Percentiles rank a stretch among this genome's conserved stretches.
Evolutionary conservation across 2,113 vertebrate species (phyloP).

Genomic region (Calidris pygmaea): DNA sequence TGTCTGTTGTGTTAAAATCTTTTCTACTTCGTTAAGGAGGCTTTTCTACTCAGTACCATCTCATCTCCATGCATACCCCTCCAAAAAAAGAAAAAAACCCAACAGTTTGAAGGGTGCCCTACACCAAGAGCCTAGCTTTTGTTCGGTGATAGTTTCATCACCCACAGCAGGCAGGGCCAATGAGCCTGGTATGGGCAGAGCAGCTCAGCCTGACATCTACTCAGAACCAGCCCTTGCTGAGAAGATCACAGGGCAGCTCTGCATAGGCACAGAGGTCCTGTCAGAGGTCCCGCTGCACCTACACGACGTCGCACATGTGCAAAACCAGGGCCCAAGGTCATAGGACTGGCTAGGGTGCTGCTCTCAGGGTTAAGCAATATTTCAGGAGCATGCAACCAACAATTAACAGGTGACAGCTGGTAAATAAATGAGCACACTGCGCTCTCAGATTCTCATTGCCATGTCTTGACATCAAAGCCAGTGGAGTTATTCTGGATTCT

Average conservation of each 20-base stretch:
- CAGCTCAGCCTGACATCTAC: not conserved
- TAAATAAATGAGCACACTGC: not conserved
- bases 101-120: not conserved
- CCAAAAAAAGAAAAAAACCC: rapidly evolving
- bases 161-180: not conserved
- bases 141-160: rapidly evolving
- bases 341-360: not conserved
- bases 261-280: not conserved
- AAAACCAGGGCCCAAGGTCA: not conserved
- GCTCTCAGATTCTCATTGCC: not conserved
- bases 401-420: not conserved
- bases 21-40: not conserved
- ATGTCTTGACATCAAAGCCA: not conserved
- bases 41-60: not conserved
- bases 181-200: not conserved
- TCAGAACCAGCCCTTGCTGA: rapidly evolving
- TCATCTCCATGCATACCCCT: not conserved
- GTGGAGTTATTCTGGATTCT: not conserved
- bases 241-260: not conserved
- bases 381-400: not conserved
- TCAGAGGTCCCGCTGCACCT: not conserved
- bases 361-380: not conserved
- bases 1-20: not conserved
- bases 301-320: rapidly evolving
- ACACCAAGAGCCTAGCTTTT: not conserved